Base-by-base conservation (phyloP, 2,113 vertebrate species). In the Otocyon megalotis region DNA sequence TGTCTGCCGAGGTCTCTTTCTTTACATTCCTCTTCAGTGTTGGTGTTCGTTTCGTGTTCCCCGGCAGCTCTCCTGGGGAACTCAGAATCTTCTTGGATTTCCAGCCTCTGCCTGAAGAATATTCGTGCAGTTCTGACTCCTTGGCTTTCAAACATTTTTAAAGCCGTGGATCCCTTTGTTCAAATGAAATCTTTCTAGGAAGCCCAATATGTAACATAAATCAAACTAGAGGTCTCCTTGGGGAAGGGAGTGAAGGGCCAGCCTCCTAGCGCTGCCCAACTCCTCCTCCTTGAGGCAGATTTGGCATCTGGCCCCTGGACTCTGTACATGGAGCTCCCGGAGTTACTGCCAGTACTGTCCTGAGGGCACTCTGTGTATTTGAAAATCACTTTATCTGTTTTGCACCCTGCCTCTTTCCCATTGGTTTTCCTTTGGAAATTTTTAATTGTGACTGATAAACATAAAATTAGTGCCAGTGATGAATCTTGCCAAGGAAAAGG, bases 391-490 rank as follows among this genome's bases (percentile, higher is more conserved):
- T 35, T 22, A 32, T 90, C 67, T 90, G 3, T 94, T 90, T 28
- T 84, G 48, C 2, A 63, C 37, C 19, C 35, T 26, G 54, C 86
- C 53, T 69, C 16, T 81, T 97, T 90, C n/a, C 53, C 48, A 77
- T 72, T 84, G 67, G 14, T 84, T 96, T 87, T 69, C 48, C 63
- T 80, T 65, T 79, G 79, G 63, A 85, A 83, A 35, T 74, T 93
- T 95, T 82, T 90, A 35, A 71, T 87, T 94, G 17, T 96, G 84
- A 94, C 60, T 48, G 80, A 58, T 92, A 62, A 92, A 69, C 37
- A 63, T 88, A 92, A 94, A 89, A 74, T 87, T 83, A 83, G 74
- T 93, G 63, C 50, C 37, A 54, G 8, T 19, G 62, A 83, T 95
- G 37, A 85, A 50, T 83, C 88, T 94, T 90, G 72, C 43, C 60